Conservation (phyloP, 2,113 vertebrate species). For the Delphinus delphis region DNA sequence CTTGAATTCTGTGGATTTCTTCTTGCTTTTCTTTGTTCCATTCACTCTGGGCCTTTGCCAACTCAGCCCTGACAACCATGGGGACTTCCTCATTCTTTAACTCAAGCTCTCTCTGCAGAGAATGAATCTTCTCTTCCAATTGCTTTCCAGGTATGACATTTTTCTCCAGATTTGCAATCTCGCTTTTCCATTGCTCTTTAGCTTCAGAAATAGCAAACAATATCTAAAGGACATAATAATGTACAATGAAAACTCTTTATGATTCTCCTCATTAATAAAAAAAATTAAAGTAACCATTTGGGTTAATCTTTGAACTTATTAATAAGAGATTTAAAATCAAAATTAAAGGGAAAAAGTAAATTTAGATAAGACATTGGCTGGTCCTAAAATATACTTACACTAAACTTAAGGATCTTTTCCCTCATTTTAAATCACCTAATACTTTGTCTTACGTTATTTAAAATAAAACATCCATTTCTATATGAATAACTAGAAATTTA, state of each 20-base stretch:
- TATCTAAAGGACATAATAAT: slow-evolving; percentile 71
- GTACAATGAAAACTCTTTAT: neutral
- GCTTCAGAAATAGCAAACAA: slow-evolving; percentile 82
- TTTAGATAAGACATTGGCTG: neutral
- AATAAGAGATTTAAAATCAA: neutral
- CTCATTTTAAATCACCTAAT: neutral
- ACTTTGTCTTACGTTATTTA: neutral
- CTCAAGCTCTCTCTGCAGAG: slow-evolving; percentile 87
- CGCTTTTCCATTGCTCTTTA: slow-evolving; percentile 88
- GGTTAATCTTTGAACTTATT: neutral
- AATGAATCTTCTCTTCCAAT: slow-evolving; percentile 86
- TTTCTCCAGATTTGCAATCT: slow-evolving; percentile 79
- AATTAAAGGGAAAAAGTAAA: neutral
- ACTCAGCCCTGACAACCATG: slow-evolving; percentile 89
- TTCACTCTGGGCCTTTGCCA: slow-evolving; percentile 88
- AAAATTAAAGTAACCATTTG: neutral
- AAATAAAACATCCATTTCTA: neutral
- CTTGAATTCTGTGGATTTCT: slow-evolving; percentile 88
- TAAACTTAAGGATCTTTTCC: neutral
- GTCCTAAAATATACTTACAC: neutral
- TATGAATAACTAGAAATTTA: neutral
- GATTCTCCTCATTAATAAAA: neutral
- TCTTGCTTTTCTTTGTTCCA: slow-evolving; percentile 94
- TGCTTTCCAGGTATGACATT: slow-evolving; percentile 74
- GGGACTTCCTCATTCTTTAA: slow-evolving; percentile 86